Base-by-base conservation (phyloP, 2,888 invertebrate genomes). In the Scaptomyza flava region DNA sequence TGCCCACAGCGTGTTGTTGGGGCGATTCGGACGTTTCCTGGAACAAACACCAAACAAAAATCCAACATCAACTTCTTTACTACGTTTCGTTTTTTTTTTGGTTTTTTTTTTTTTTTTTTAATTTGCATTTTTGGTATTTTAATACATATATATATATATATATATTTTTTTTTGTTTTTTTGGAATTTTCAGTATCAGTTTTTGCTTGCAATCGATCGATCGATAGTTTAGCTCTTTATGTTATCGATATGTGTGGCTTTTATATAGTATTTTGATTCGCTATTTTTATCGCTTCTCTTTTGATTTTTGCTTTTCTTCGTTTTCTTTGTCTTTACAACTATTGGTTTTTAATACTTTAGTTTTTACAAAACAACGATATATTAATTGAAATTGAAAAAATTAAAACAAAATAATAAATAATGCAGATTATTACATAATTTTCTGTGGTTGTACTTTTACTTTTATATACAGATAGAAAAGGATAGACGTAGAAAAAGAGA, bases 41-140 rank as follows among this genome's bases (percentile, higher is more conserved):
- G 96, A 96, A 96, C 91, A 91, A 87, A 96, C 90, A 90, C 96
- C 96, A 95, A 95, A 95, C 95, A 95, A 94, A 93, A 92, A 92
- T 92, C 96, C 96, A 96, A 90, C 96, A 96, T 96, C 96, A 96
- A 96, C 96, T 96, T 96, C 95, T 95, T 91, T 92, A 88, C 88
- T 82, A 87, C 81, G 84, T 81, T 81, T 88, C 77, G 65, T 54
- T 67, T 63, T 73, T 81, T 83, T 73, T 67, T 23, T 2, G 2
- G 3, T 23, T 23, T 23, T 23, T 23, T 23, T 61, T 63, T 59
- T 96, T 96, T 96, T 95, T 61, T 53, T 57, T 4, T 27, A 27
- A 27, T 59, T 61, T 64, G 48, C 46, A 45, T 65, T 80, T 95
- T 94, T 87, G 86, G 82, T 83, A 69, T 83, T 77, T 81, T 77